phyloP scores from a whole-genome alignment of 2,113 vertebrate genomes.

The Chinchilla lanigera region DNA sequence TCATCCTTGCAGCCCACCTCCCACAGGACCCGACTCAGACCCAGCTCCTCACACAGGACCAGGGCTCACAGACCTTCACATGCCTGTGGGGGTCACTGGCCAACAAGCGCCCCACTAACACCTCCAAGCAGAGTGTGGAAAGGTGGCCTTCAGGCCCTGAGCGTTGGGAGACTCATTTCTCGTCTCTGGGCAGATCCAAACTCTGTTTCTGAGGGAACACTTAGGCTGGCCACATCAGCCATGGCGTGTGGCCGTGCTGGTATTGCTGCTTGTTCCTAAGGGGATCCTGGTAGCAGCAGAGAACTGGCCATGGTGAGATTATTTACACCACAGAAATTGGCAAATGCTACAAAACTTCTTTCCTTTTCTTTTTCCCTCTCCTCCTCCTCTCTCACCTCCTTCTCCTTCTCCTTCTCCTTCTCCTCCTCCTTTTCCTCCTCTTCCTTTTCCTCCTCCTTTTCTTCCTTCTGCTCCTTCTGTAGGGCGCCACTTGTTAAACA shows the following conservation, averaged over 20 bases:
- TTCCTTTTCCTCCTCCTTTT: background rate
- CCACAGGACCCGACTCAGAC: accelerated
- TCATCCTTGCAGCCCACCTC: background rate
- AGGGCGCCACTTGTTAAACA: background rate
- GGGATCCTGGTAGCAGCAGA: background rate
- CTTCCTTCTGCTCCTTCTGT: background rate
- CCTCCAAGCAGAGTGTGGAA: background rate
- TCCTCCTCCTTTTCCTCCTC: too few relatives aligned
- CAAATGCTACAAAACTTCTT: background rate
- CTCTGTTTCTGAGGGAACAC: accelerated
- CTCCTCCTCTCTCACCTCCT: background rate
- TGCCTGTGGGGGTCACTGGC: background rate
- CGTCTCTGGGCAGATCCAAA: too few relatives aligned
- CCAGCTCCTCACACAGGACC: background rate
- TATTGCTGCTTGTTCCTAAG: background rate
- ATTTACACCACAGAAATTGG: background rate
- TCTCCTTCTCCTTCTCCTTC: too few relatives aligned
- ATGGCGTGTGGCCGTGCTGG: accelerated
- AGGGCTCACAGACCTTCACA: background rate
- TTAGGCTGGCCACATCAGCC: accelerated
- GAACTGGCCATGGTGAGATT: background rate
- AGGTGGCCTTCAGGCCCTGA: background rate
- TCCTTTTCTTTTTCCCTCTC: background rate
- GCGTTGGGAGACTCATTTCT: background rate
- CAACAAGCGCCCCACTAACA: background rate